A percentile compares a stretch with the other conserved stretches of the same genome.
phyloP scores from a whole-genome alignment of 2,113 vertebrate species.

The Nothocercus julius region DNA sequence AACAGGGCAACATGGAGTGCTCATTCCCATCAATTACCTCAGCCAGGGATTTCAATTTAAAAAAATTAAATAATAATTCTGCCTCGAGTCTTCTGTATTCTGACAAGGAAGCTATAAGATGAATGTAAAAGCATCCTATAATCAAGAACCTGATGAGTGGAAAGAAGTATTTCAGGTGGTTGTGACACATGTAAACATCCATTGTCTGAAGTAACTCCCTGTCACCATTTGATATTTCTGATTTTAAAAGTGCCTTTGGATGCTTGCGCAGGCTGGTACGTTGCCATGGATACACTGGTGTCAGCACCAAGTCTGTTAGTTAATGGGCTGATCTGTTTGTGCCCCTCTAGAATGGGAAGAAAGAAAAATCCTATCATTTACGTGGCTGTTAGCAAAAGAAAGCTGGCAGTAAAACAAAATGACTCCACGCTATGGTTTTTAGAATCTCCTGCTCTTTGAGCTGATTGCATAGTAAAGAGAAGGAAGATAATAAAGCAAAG shows the following conservation, averaged over 20 bases:
- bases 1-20: neutral
- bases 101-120: neutral
- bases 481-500: neutral
- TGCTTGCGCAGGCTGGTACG: slow-evolving; percentile 47
- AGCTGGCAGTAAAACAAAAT: neutral
- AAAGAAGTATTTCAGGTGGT: neutral
- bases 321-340: slow-evolving; percentile 64
- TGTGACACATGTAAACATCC: slow-evolving; percentile 27
- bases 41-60: neutral
- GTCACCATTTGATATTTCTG: slow-evolving; percentile 54
- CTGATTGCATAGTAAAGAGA: neutral
- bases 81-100: neutral
- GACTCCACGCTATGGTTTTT: slow-evolving; percentile 16
- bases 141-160: neutral
- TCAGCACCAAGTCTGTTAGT: slow-evolving; percentile 15
- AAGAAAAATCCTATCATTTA: slow-evolving; percentile 8
- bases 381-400: slow-evolving; percentile 19
- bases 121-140: neutral
- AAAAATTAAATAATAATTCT: neutral
- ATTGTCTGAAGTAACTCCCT: slow-evolving; percentile 57
- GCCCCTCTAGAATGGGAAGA: slow-evolving; percentile 1
- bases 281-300: slow-evolving; percentile 73
- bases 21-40: neutral
- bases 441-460: slow-evolving; percentile 24
- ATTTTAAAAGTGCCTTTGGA: slow-evolving; percentile 39